Evolutionary conservation across 2,797 vertebrate genomes (phyloP).

Genomic region (Vespertilio murinus): DNA sequence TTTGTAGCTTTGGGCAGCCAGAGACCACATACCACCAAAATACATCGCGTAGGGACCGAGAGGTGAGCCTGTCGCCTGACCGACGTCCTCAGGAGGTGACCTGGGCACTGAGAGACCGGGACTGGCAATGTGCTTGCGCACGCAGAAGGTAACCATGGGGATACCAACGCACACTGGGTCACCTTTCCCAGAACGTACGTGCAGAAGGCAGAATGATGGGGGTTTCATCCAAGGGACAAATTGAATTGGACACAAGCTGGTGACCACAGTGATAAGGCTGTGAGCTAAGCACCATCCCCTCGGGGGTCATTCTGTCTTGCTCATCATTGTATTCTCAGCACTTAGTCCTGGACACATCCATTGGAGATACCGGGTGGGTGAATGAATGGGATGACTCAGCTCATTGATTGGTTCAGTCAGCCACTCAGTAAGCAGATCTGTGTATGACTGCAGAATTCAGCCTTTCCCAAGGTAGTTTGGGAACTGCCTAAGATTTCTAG

Average conservation of each 20-base stretch:
- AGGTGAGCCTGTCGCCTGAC: neutral
- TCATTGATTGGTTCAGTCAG: neutral
- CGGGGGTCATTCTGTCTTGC: neutral
- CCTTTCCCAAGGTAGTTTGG: neutral
- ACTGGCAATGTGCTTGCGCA: neutral
- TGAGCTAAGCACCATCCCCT: neutral
- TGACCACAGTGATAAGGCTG: neutral
- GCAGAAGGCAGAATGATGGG: neutral
- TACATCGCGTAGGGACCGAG: rapidly evolving
- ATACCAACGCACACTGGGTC: neutral
- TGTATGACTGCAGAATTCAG: neutral
- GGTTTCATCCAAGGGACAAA: neutral
- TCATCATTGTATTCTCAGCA: neutral
- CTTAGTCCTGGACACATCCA: neutral
- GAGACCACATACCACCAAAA: neutral
- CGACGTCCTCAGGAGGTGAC: neutral
- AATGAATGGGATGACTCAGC: neutral
- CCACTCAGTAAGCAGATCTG: neutral
- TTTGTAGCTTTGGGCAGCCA: neutral
- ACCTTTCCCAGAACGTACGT: neutral
- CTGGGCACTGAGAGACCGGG: neutral
- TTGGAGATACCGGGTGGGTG: neutral
- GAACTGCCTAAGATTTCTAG: neutral
- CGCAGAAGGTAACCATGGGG: neutral
- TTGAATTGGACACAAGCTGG: neutral